These are phyloP conservation scores for Anabacerthia variegaticeps DNA, from an alignment of 2,797 vertebrate genomes.

Conservation along the genomic window DNA sequence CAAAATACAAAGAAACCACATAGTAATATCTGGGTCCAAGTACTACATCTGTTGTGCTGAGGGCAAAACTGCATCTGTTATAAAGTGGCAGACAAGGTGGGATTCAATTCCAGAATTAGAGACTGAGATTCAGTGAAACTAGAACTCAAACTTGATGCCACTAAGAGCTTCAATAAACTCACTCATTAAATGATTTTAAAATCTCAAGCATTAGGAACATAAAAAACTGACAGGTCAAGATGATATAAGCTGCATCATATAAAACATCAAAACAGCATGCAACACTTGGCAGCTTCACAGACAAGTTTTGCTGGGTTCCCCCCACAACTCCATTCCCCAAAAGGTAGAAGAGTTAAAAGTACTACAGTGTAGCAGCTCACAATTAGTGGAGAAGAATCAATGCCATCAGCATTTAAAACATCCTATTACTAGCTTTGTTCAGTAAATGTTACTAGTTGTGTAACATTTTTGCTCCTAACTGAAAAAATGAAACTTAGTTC, in stretches of 20 bases:
- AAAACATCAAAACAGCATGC: not conserved
- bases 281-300: not conserved
- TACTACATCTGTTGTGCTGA: not conserved
- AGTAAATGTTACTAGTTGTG: not conserved
- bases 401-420: not conserved
- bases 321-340: not conserved
- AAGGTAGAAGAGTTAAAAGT: not conserved
- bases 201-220: not conserved
- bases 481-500: not conserved
- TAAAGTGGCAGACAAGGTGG: not conserved
- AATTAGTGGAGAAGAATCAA: not conserved
- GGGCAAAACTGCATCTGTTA: not conserved
- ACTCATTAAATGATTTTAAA: not conserved
- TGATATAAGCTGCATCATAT: fast-evolving
- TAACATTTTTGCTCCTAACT: not conserved
- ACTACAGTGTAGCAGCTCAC: not conserved
- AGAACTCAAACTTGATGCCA: not conserved
- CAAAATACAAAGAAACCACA: not conserved
- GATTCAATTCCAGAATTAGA: not conserved
- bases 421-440: not conserved
- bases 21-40: not conserved
- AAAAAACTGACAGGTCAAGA: not conserved
- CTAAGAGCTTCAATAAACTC: not conserved
- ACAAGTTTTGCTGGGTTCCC: not conserved
- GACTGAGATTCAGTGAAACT: not conserved